Evolutionary conservation across 92 coral and sea anemone species (phyloP), one percentile per base, ranked within the genome.

Genomic region (Diadumene lineata): DNA sequence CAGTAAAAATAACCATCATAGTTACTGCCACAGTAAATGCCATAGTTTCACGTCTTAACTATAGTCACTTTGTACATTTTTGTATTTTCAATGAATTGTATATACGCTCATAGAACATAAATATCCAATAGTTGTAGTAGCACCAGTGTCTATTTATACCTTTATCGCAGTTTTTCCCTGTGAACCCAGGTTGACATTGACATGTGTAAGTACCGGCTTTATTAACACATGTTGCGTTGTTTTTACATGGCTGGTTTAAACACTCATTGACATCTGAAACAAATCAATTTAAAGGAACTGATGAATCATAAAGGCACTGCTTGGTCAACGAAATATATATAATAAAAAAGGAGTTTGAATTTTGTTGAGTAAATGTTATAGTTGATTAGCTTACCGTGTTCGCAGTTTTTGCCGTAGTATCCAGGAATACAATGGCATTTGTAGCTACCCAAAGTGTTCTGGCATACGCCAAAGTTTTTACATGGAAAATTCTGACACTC

Each of bases 401-500:
- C 68, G n/a, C 68, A 62, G 21, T 62, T 27, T 30, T 62, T 28
- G 6, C 68, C 76, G 4, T 48, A 17, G 31, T 17, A 71, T 51
- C 76, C 76, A 3, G 76, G 29, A 25, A 3, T 33, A 71, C 76
- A 71, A 6, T n/a, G 29, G 38, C 76, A 71, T 6, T 24, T 55
- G 43, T 71, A 71, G 4, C 76, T 60, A 24, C 76, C 76, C 10
- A 46, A 10, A 48, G 19, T 30, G 48, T 71, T 71, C 7, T 48
- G 26, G 48, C 76, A 71, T 48, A 8, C 26, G 13, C 76, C 84
- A 19, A 77, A 70, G 15, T 79, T 70, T 32, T 62, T 48, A 28
- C 84, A 79, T 2, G 79, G 84, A 31, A 28, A 30, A 11, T 1
- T 16, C 30, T 64, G 50, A 66, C 90, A 86, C 65, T 86, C 90